These are phyloP conservation scores for Xestia ashworthii DNA, from an alignment of 2,888 invertebrate species.

Conservation along the genomic window DNA sequence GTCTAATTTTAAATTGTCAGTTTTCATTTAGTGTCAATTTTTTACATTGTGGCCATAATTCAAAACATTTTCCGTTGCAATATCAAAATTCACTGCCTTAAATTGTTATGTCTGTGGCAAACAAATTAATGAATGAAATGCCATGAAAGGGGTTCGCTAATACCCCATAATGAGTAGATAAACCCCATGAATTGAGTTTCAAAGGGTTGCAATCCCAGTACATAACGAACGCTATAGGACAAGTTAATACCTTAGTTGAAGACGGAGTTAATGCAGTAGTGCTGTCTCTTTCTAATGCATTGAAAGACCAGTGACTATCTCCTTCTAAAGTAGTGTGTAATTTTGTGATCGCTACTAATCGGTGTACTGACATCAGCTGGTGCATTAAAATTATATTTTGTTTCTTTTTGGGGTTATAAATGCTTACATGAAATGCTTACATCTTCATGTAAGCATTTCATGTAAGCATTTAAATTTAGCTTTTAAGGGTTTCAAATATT, in stretches of 20 bases:
- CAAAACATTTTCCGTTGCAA: background rate
- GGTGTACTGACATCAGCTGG: background rate
- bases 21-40: background rate
- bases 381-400: background rate
- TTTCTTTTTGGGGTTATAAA: background rate
- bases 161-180: constrained; percentile 54
- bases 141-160: constrained; percentile 33
- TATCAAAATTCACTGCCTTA: constrained; percentile 8
- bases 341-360: constrained; percentile 6
- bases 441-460: background rate
- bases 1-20: background rate
- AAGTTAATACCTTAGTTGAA: constrained; percentile 4
- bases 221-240: constrained; percentile 20
- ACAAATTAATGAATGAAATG: constrained; percentile 44
- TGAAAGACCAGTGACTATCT: background rate
- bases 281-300: constrained; percentile 14
- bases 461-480: background rate
- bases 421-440: no score
- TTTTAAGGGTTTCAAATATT: background rate
- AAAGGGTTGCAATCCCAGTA: constrained; percentile 38
- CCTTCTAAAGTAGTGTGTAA: background rate
- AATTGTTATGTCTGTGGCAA: constrained; percentile 14
- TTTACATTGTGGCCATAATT: background rate
- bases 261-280: constrained; percentile 7
- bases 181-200: constrained; percentile 40